phyloP scores from a whole-genome alignment of 2,113 vertebrate genomes.

The Sitta europaea region DNA sequence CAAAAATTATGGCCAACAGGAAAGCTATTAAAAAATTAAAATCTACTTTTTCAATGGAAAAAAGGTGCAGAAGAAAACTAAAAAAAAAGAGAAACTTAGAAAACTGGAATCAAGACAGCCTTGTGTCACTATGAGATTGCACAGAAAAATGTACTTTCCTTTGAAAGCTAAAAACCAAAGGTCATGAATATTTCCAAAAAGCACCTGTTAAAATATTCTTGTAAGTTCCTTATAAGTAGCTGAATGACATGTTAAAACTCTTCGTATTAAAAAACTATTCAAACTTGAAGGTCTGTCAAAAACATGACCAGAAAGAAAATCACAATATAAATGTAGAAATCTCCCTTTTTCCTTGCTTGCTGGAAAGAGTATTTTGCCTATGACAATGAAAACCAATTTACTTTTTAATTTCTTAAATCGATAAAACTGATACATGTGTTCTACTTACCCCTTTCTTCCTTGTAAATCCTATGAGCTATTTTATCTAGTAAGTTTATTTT shows the following conservation, averaged over 20 bases:
- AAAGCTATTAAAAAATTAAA: background rate
- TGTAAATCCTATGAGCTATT: slow-evolving; percentile 90
- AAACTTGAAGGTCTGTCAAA: background rate
- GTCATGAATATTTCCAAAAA: background rate
- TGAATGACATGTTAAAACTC: background rate
- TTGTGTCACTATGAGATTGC: background rate
- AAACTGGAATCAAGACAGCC: background rate
- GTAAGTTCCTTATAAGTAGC: background rate
- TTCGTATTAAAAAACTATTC: background rate
- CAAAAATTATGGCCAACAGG: background rate
- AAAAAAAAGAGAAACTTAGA: background rate
- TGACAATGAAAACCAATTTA: background rate
- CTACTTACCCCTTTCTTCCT: slow-evolving; percentile 86
- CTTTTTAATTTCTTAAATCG: background rate
- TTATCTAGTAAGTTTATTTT: slow-evolving; percentile 88
- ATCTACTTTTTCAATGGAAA: background rate
- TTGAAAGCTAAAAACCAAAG: background rate
- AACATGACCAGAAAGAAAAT: background rate
- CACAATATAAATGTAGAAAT: background rate
- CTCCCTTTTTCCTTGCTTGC: background rate
- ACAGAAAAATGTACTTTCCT: background rate
- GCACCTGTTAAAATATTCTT: background rate
- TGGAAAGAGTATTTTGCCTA: background rate
- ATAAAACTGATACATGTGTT: background rate
- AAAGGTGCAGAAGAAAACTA: background rate